Evolutionary conservation across 2,888 invertebrate genomes (phyloP), one percentile per base, ranked within the genome.

Genomic region (Lysandra bellargus): DNA sequence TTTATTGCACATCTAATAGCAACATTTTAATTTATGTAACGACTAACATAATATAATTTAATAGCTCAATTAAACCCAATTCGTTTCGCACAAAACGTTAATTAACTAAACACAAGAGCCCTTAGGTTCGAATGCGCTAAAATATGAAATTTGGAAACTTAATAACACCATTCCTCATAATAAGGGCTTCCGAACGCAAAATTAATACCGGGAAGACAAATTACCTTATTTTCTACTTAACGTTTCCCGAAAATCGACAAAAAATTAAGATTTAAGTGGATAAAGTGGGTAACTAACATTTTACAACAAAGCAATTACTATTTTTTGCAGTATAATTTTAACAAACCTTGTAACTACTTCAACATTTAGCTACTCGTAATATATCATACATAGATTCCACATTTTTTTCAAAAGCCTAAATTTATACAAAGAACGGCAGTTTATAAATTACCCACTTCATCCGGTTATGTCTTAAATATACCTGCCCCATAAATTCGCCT

Each of bases 71-170:
- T 30, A 69, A 69, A 12, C 17, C 40, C 40, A 73, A 73, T 73
- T 73, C 40, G 69, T 69, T 69, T 64, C 40, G 73, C 74, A 1
- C 74, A 74, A 74, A 74, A 74, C 7, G 74, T 74, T 44, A 74
- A 74, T 74, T 74, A 74, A 37, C 69, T 69, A 14, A 69, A 69
- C 69, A 33, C 69, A 14, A 69, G 23, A 33, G 64, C 33, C 33
- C 33, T 49, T 9, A 12, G 7, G 23, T 30, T 64, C 30, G 7
- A 64, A 30, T 17, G 33, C 23, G 9, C 74, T 23, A n/a, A 23
- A 74, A 23, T 74, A 44, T 44, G 74, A 74, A 74, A 40, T 44
- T 40, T n/a, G 44, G 44, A 74, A 44, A 74, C 40, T 74, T 44
- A 44, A 74, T 74, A 44, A 44, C 44, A 74, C 40, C 74, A 44